A percentile compares a stretch with the other conserved stretches of the same genome.
Conservation (phyloP, 2,797 vertebrate genomes). For the Pipistrellus nathusii region DNA sequence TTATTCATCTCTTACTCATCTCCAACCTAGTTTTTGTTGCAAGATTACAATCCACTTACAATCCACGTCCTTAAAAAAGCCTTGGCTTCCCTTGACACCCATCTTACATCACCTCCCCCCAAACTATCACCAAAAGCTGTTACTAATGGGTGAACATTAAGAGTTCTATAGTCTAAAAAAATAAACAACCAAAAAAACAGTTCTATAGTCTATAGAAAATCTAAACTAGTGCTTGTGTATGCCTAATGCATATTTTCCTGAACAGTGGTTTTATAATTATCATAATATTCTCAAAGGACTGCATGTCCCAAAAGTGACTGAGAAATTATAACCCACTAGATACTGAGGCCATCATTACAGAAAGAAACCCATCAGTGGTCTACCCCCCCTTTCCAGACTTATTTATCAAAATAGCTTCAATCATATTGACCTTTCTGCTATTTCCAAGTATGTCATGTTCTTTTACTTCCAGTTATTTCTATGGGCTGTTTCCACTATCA, state of each 20-base stretch:
- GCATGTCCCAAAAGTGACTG: background rate
- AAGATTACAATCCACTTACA: background rate
- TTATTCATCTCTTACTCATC: background rate
- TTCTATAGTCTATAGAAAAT: background rate
- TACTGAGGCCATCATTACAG: background rate
- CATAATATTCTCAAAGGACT: background rate
- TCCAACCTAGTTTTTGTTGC: background rate
- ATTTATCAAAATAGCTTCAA: background rate
- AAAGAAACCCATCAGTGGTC: background rate
- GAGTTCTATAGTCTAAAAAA: background rate
- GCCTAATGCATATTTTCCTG: background rate
- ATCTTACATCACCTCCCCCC: background rate
- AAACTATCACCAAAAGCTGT: background rate
- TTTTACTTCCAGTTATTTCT: background rate
- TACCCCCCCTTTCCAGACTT: background rate
- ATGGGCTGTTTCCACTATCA: background rate
- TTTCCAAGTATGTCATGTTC: background rate
- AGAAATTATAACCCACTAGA: background rate
- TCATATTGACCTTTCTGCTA: background rate
- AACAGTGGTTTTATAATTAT: background rate
- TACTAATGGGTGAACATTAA: background rate
- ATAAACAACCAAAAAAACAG: background rate
- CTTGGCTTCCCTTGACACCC: background rate
- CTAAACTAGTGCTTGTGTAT: background rate
- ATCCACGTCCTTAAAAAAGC: background rate